These are phyloP conservation scores for Gobius niger DNA, from an alignment of 2,113 vertebrate genomes.

Conservation along the genomic window DNA sequence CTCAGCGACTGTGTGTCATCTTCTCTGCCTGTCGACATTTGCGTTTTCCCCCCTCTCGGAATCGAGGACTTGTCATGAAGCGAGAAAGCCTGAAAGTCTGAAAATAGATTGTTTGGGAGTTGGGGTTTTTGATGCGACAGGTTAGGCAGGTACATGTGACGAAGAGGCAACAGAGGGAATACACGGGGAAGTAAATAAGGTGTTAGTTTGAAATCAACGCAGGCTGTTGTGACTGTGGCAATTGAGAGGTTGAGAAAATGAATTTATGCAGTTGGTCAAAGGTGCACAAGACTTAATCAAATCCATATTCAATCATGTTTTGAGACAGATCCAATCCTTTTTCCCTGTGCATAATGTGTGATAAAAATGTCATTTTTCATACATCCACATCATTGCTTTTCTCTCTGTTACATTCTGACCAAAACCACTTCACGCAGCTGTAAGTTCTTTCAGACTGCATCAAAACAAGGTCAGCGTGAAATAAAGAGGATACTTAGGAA, in stretches of 20 bases:
- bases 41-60: constrained; percentile 18
- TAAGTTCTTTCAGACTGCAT: background rate
- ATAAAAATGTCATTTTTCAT: too few species aligned
- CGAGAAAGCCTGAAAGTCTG: background rate
- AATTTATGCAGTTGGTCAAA: too few species aligned
- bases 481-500: constrained; percentile 33
- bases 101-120: constrained; percentile 7
- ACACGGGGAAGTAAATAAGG: constrained; percentile 2
- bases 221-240: background rate
- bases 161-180: background rate
- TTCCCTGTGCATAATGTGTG: too few species aligned
- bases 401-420: background rate
- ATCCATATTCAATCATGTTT: too few species aligned
- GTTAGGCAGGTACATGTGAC: constrained; percentile 1
- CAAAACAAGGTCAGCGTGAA: constrained; percentile 29
- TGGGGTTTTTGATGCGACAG: constrained; percentile 11
- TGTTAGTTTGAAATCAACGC: background rate
- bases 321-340: too few species aligned
- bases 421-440: background rate
- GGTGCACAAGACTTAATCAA: too few species aligned
- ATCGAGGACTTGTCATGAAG: background rate
- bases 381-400: background rate
- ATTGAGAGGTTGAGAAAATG: too few species aligned
- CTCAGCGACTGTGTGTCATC: constrained; percentile 24
- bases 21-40: constrained; percentile 18